Base-by-base conservation (phyloP, 1,140 invertebrate species). In the Gonatopus flavifemur region DNA sequence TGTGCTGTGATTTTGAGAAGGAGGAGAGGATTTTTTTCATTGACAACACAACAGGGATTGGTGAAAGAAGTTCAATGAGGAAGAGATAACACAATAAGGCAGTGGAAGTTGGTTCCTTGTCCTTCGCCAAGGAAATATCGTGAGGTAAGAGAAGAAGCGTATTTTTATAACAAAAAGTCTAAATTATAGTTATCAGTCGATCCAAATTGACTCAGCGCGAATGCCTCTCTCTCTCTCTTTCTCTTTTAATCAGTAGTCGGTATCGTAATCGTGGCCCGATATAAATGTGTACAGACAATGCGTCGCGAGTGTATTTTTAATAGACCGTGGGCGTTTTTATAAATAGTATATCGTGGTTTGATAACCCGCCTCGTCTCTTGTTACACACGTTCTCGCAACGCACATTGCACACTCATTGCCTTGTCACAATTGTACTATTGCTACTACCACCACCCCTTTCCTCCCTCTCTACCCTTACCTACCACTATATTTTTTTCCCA, bases 291-390 rank as follows among this genome's bases (percentile, higher is more conserved):
- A n/a, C n/a, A n/a, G n/a, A n/a, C n/a, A 43, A 35, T 18, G 37
- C 46, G 25, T 15, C 32, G 46, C 24, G 32, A 52, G n/a, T 28
- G 37, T 59, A 58, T 39, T 60, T 52, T 60, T 58, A 49, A 49
- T 42, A 13, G 28, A 21, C 22, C 35, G 13, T 55, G 25, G 32
- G 7, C 33, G 33, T 24, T 24, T 7, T 46, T 50, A 46, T 53
- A 57, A 57, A 39, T 59, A 59, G 28, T 53, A 43, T 32, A 22
- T 19, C 25, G 43, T 33, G 45, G n/a, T n/a, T n/a, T 40, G 50
- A 59, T 59, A 59, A 58, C 38, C 38, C 41, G 28, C 18, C 21
- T 24, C 30, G 19, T 54, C 46, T 25, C 24, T 36, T 15, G 15
- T 36, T 18, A 15, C 12, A n/a, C n/a, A n/a, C n/a, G 33, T 10